Evolutionary conservation across 1,140 invertebrate genomes (phyloP).

Genomic region (Ostrea denselamellosa): DNA sequence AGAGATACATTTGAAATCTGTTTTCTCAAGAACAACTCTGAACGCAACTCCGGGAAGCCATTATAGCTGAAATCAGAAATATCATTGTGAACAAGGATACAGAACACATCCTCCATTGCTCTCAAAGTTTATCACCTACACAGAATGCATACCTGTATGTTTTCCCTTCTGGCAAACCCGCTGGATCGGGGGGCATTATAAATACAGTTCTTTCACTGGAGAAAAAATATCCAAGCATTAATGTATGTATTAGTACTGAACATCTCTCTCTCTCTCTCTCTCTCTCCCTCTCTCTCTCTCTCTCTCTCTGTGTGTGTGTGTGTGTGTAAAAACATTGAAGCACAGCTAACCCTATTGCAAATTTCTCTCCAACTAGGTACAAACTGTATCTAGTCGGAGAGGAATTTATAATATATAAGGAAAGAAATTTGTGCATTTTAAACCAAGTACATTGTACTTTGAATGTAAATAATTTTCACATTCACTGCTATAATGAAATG

Average conservation of each 20-base stretch:
- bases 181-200: slow-evolving; percentile 94
- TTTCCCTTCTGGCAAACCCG: slow-evolving; percentile 70
- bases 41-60: slow-evolving; percentile 81
- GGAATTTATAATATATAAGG: no score
- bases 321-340: background rate
- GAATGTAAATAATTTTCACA: no score
- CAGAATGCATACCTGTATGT: slow-evolving; percentile 69
- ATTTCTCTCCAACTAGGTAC: no score
- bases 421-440: no score
- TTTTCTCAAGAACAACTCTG: slow-evolving; percentile 81
- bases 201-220: slow-evolving; percentile 93
- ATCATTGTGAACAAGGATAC: background rate
- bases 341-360: no score
- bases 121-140: background rate
- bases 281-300: background rate
- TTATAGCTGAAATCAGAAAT: slow-evolving; percentile 70
- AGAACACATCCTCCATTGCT: background rate
- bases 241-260: no score
- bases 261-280: no score
- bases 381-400: no score
- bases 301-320: background rate
- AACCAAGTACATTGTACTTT: no score
- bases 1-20: slow-evolving; percentile 70
- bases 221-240: slow-evolving; percentile 45
- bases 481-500: no score